Evolutionary conservation across 1,140 invertebrate species (phyloP).

Genomic region (Papilio polytes): DNA sequence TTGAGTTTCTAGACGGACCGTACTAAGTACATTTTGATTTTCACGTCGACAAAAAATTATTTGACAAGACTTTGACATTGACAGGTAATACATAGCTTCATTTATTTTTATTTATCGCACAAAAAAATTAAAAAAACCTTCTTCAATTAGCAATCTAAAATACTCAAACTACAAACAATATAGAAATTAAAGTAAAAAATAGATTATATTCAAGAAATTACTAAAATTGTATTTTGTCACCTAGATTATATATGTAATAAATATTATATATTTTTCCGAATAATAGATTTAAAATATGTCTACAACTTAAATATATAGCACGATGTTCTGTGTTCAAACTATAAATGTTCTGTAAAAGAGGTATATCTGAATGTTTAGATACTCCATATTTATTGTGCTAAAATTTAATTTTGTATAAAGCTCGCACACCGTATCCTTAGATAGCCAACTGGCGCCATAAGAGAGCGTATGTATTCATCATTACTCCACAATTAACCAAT

Average conservation of each 20-base stretch:
- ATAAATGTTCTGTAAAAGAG: conserved; percentile 69
- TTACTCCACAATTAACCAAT: conserved; percentile 19
- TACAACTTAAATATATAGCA: conserved; percentile 76
- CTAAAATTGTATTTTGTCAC: conserved; percentile 73
- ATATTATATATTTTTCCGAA: conserved; percentile 69
- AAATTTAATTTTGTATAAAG: conserved; percentile 49
- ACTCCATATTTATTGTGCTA: conserved; percentile 49
- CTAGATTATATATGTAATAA: conserved; percentile 62
- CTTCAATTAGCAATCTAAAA: conserved; percentile 28
- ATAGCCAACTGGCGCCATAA: neutral
- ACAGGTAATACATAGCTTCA: conserved; percentile 60
- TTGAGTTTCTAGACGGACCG: conserved; percentile 62
- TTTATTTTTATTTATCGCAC: conserved; percentile 70
- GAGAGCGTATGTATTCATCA: neutral
- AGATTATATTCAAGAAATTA: conserved; percentile 55
- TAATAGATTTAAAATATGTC: conserved; percentile 73
- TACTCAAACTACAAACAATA: neutral
- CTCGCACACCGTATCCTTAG: conserved; percentile 22
- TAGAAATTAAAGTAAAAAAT: conserved; percentile 46
- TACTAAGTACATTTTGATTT: conserved; percentile 49
- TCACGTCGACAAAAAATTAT: conserved; percentile 59
- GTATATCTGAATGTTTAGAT: conserved; percentile 58
- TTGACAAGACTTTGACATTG: conserved; percentile 80
- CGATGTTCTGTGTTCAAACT: conserved; percentile 76
- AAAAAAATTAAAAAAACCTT: conserved; percentile 47